Base-by-base conservation (phyloP, 2,888 invertebrate species). In the Pelosia muscerda region DNA sequence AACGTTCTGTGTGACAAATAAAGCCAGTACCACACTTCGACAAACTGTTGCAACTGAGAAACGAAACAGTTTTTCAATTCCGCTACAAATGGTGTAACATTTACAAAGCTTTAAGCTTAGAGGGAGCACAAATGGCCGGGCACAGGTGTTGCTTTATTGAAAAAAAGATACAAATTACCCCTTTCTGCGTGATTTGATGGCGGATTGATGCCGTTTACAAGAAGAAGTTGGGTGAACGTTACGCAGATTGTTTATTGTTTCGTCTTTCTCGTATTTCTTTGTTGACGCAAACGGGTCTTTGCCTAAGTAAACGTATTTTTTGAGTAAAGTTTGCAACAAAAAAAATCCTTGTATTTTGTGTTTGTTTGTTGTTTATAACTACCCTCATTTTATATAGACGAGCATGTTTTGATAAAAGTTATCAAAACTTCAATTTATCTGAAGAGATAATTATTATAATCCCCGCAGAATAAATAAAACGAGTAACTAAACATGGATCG, bases 131-230 rank as follows among this genome's bases (percentile, higher is more conserved):
- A 93, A 90, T 90, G 88, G 91, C 82, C 79, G 84, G 79, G 86
- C 91, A 86, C 93, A 94, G 93, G 94, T 95, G 94, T 89, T 92
- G 86, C 86, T 92, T 91, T 94, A 94, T 93, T 94, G 93, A 93
- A 94, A 93, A 90, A 94, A 93, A 92, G 91, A 92, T 91, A 92
- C 91, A 91, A 92, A 94, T 93, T 90, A 90, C 92, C 88, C 88
- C 86, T 90, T 91, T 89, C 86, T 86, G 85, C 85, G 78, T 85
- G 87, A 88, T 88, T 87, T 91, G 89, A 90, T 90, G 87, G 81
- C 76, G 83, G 85, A 88, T 89, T 88, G 88, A 90, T 91, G 86
- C 82, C 76, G 78, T 78, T 76, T 80, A 81, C 79, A 81, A 77
- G 77, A 75, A 71, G 65, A 77, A 78, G 68, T 79, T 74, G 75